phyloP scores from a whole-genome alignment of 2,797 vertebrate genomes.

The Phoebastria nigripes region DNA sequence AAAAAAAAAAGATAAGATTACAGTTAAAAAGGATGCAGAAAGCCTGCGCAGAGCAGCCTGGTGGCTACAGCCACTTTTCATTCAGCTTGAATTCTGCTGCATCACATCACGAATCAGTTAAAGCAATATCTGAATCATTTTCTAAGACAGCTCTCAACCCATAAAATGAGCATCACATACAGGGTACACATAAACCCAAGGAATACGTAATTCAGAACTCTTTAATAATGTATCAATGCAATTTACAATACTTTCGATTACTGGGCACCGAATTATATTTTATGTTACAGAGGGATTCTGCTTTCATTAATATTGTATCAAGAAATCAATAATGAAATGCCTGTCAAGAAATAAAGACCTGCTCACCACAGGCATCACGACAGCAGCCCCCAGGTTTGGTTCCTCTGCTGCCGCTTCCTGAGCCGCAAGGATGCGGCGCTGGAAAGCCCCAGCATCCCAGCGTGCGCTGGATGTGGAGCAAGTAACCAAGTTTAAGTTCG shows the following conservation, averaged over 20 bases:
- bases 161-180: background rate
- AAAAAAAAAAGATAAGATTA: background rate
- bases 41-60: background rate
- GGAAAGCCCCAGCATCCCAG: background rate
- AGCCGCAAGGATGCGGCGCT: background rate
- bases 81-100: background rate
- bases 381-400: background rate
- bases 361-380: background rate
- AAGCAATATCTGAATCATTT: background rate
- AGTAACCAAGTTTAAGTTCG: background rate
- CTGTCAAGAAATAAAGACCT: background rate
- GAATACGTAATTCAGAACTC: background rate
- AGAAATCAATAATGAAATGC: constrained; percentile 26
- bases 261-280: background rate
- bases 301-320: background rate
- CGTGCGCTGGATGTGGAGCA: background rate
- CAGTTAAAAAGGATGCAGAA: background rate
- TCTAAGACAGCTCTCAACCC: background rate
- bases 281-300: background rate
- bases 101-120: background rate
- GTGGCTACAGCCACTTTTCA: background rate
- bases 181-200: background rate
- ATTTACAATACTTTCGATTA: background rate
- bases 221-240: background rate
- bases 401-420: background rate